Percentiles rank a stretch among this genome's conserved stretches.
Evolutionary conservation across 2,113 vertebrate genomes (phyloP).

Genomic region (Petaurus breviceps): DNA sequence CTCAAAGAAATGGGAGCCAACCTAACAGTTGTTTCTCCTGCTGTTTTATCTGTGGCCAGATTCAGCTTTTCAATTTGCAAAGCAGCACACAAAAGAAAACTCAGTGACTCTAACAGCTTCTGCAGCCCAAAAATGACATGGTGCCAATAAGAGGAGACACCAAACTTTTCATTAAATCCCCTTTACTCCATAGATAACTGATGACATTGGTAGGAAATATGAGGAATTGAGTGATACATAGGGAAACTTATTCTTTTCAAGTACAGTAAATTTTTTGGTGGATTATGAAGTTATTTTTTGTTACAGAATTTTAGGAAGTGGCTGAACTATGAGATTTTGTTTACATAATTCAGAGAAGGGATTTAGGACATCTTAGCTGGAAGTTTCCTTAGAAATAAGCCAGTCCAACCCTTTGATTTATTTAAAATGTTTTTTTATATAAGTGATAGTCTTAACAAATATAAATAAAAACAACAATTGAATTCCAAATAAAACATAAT

Average conservation of each 20-base stretch:
- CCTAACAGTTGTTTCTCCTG: conserved; percentile 14
- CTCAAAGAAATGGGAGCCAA: neutral
- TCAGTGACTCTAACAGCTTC: neutral
- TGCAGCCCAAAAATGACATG: neutral
- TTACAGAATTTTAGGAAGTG: neutral
- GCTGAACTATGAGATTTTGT: neutral
- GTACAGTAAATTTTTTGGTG: neutral
- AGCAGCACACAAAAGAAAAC: conserved; percentile 32
- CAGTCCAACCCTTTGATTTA: neutral
- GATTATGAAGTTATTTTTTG: neutral
- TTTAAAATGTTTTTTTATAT: neutral
- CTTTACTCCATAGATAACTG: neutral
- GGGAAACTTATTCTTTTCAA: neutral
- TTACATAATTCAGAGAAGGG: neutral
- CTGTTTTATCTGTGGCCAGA: conserved; percentile 11
- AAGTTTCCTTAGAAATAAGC: neutral
- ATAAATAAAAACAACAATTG: neutral
- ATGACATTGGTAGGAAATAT: neutral
- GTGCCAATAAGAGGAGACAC: conserved; percentile 22
- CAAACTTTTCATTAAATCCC: neutral
- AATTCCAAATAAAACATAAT: neutral
- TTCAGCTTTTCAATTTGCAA: conserved; percentile 37
- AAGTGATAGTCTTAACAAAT: neutral
- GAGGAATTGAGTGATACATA: neutral
- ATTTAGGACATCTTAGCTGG: neutral